phyloP scores from a whole-genome alignment of 2,888 invertebrate species.

The Agriotes lineatus region DNA sequence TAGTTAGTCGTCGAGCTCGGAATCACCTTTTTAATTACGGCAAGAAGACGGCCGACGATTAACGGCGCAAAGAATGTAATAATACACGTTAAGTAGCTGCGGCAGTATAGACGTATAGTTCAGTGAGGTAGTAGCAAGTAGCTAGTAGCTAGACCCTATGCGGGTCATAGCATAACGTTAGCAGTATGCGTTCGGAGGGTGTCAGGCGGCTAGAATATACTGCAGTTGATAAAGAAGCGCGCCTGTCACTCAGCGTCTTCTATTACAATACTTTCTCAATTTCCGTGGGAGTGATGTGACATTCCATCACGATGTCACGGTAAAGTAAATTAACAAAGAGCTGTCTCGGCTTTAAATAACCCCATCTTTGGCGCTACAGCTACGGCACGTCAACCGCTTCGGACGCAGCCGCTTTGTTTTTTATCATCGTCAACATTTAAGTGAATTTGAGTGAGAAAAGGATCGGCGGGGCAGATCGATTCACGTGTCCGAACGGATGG shows the following conservation, averaged over 20 bases:
- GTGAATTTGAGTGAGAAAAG: conserved; percentile 36
- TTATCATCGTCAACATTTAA: conserved; percentile 62
- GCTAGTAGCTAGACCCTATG: no score
- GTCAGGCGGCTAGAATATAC: conserved; percentile 62
- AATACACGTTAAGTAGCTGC: no score
- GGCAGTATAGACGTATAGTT: no score
- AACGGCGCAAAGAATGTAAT: no score
- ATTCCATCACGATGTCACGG: conserved; percentile 65
- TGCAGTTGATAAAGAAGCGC: conserved; percentile 65
- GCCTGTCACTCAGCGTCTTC: conserved; percentile 64
- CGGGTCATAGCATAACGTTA: conserved; percentile 58
- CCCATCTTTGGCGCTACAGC: conserved; percentile 55
- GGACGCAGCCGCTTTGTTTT: conserved; percentile 47
- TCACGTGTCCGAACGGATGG: conserved; percentile 26
- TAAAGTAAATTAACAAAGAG: conserved; percentile 67
- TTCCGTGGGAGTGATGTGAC: conserved; percentile 65
- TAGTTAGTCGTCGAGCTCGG: no score
- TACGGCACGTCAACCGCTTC: conserved; percentile 55
- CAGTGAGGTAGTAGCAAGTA: no score
- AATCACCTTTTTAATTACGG: no score
- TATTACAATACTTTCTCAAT: conserved; percentile 66
- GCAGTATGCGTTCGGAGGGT: conserved; percentile 59
- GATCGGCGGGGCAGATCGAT: conserved; percentile 31
- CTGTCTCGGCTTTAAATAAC: conserved; percentile 64
- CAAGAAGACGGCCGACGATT: no score